Evolutionary conservation across 2,113 vertebrate species (phyloP).

Genomic region (Phocoena phocoena): DNA sequence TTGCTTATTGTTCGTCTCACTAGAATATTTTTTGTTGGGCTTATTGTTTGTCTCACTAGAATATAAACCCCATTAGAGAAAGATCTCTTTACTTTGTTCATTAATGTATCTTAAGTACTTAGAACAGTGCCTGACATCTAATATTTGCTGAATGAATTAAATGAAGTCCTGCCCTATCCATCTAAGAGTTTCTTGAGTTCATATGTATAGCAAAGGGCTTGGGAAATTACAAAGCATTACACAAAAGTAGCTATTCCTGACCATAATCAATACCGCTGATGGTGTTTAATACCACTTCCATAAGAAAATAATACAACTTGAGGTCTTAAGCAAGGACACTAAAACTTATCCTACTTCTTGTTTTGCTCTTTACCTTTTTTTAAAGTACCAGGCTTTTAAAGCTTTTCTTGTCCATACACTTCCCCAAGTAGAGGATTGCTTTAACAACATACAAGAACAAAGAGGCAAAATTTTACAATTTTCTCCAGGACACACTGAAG

Average conservation of each 20-base stretch:
- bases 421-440: background rate
- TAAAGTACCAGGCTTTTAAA: background rate
- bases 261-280: background rate
- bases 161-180: background rate
- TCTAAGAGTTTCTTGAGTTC: background rate
- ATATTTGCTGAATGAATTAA: background rate
- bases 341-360: background rate
- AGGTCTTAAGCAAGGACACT: background rate
- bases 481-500: background rate
- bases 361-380: background rate
- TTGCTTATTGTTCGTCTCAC: background rate
- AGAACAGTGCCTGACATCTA: background rate
- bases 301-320: constrained; percentile 32
- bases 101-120: background rate
- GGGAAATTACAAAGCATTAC: background rate
- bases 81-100: background rate
- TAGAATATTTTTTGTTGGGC: background rate
- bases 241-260: background rate
- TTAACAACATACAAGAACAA: background rate
- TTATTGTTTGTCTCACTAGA: background rate
- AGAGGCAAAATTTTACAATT: background rate
- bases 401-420: background rate
- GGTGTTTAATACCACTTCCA: background rate
- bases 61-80: background rate
- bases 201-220: background rate